These are phyloP conservation scores for Caenorhabditis panamensis DNA, from an alignment of 2,888 invertebrate genomes.

Conservation along the genomic window DNA sequence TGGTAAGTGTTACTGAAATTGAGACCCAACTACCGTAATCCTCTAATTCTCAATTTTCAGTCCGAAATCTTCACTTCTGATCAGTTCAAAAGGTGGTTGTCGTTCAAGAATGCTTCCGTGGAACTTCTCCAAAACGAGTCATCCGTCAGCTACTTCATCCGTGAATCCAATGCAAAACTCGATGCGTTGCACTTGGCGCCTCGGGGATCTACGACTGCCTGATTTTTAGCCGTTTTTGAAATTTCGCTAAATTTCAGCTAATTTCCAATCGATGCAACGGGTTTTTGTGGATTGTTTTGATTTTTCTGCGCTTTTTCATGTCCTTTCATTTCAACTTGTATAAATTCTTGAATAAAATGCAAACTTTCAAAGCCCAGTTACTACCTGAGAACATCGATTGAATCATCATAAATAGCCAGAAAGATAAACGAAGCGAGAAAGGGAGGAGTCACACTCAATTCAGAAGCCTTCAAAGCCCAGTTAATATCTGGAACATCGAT, in stretches of 20 bases:
- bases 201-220: slow-evolving; percentile 53
- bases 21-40: neutral
- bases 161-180: slow-evolving; percentile 63
- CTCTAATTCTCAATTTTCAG: slow-evolving; percentile 41
- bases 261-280: slow-evolving; percentile 4
- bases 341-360: no score
- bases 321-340: neutral
- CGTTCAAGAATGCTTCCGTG: slow-evolving; percentile 51
- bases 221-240: neutral
- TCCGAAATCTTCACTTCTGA: slow-evolving; percentile 56
- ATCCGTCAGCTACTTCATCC: slow-evolving; percentile 62
- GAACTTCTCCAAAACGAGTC: slow-evolving; percentile 60
- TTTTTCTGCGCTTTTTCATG: neutral
- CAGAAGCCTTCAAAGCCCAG: no score
- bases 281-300: neutral
- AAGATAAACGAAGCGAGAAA: no score
- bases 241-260: neutral
- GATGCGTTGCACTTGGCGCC: slow-evolving; percentile 62
- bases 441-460: no score
- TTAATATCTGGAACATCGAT: no score
- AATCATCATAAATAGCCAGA: no score
- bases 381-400: no score
- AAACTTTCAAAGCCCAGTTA: no score
- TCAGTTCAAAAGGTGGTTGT: slow-evolving; percentile 52
- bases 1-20: slow-evolving; percentile 51